Conservation (phyloP, 2,797 vertebrate genomes). For the Hafferia zeledoni region DNA sequence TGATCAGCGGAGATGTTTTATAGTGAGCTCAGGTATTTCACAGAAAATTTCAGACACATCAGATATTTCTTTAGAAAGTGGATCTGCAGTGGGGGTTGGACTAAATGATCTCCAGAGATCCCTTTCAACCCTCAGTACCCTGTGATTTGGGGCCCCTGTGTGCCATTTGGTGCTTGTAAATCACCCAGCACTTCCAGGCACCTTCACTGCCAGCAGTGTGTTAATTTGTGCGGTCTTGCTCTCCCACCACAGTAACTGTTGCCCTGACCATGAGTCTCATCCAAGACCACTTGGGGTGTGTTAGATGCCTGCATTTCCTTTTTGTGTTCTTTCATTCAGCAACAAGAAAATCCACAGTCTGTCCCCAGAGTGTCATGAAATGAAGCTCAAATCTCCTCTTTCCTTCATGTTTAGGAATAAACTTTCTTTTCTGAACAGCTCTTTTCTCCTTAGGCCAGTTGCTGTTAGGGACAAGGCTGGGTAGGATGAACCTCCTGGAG, state of each 20-base stretch:
- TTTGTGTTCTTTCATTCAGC: neutral
- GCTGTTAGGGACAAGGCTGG: neutral
- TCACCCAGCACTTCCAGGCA: neutral
- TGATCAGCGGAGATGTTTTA: neutral
- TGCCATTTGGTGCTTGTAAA: neutral
- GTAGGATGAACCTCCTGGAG: neutral
- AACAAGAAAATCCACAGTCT: neutral
- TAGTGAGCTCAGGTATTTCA: neutral
- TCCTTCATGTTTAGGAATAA: neutral
- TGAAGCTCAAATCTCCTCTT: neutral
- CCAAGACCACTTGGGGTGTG: neutral
- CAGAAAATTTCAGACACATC: constrained; percentile 2
- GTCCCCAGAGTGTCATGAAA: neutral
- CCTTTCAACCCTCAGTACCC: neutral
- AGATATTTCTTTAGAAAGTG: neutral
- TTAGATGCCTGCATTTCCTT: neutral
- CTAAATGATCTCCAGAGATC: neutral
- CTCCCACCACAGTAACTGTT: neutral
- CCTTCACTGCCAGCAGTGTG: neutral
- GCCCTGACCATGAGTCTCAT: neutral
- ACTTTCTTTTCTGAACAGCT: neutral
- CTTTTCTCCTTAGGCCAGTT: neutral
- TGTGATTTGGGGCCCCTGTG: neutral
- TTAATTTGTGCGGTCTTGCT: neutral
- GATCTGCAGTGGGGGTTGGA: neutral